Base-by-base conservation (phyloP, 2,888 invertebrate genomes). In the Strigamia maritima region DNA sequence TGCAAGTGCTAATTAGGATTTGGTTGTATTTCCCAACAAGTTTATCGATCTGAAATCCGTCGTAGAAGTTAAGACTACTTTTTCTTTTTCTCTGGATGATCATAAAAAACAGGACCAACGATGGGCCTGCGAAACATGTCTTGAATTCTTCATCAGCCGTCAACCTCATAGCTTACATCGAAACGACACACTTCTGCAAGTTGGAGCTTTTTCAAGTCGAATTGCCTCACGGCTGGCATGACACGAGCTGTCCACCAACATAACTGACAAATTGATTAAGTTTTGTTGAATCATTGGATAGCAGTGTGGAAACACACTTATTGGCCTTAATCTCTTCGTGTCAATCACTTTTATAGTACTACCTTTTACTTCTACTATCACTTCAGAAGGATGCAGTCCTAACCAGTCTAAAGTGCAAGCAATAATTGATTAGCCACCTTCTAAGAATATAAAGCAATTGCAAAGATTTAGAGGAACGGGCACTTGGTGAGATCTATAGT, bases 201-300 rank as follows among this genome's bases (percentile, higher is more conserved):
- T 22, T 60, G 60, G 60, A 60, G 60, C 4, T 24, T 60, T 60
- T 60, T 60, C 7, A 60, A 60, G 60, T 22, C 7, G 60, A 60
- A 60, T 60, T 60, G 60, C 60, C 60, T 22, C 4, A 3, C 22
- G 60, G 60, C 60, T 3, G 8, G 12, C 60, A 60, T 44, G 14
- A 60, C 7, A 8, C 4, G 16, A 49, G 22, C 60, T 60, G 60
- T 60, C 60, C 60, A 60, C 60, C 22, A 60, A 60, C 60, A 22
- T n/a, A 60, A 60, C 60, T 60, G 60, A 60, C 60, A 60, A 60
- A 60, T 60, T 60, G 60, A 60, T 60, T 60, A 60, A 60, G 60
- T 60, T 60, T 60, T 60, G 22, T 22, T 22, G 60, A 44, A 16
- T 2, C 44, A 14, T 44, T 14, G 8, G 44, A 44, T 44, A 14